These are phyloP conservation scores for Alosa alosa DNA, from an alignment of 2,113 vertebrate species.

Conservation along the genomic window DNA sequence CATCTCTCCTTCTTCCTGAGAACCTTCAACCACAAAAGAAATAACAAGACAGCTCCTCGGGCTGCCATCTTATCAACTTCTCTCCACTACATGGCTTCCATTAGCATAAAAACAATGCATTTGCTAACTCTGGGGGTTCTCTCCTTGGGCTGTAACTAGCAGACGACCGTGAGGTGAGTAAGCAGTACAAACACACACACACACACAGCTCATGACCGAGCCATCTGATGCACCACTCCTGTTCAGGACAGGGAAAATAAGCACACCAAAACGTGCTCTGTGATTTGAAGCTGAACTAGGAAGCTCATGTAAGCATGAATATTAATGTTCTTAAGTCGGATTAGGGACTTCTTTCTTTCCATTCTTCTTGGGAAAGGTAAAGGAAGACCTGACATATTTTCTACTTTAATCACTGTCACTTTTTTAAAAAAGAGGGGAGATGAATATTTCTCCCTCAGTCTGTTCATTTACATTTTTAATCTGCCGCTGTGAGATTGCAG, in stretches of 20 bases:
- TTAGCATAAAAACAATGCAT: slow-evolving; percentile 11
- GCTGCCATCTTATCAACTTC: slow-evolving; percentile 8
- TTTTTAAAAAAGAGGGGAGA: slow-evolving; percentile 30
- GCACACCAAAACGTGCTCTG: slow-evolving; percentile 3
- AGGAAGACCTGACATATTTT: slow-evolving; percentile 34
- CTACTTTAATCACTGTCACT: slow-evolving; percentile 45
- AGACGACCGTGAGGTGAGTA: background rate
- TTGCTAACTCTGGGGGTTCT: background rate
- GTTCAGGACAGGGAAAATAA: slow-evolving; percentile 6
- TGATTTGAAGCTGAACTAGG: slow-evolving; percentile 28
- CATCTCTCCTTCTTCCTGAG: background rate
- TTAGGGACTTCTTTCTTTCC: slow-evolving; percentile 35
- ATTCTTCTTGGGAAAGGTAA: slow-evolving; percentile 30
- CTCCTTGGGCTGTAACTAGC: slow-evolving; percentile 5
- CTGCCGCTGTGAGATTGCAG: slow-evolving; percentile 35
- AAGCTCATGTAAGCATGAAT: slow-evolving; percentile 40
- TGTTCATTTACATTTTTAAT: slow-evolving; percentile 49
- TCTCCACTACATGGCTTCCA: background rate
- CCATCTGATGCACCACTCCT: background rate
- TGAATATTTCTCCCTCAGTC: slow-evolving; percentile 35
- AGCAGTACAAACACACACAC: background rate
- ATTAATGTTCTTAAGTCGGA: slow-evolving; percentile 43
- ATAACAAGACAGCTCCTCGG: background rate
- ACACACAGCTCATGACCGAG: background rate
- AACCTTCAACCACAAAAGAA: background rate